Conservation (phyloP, 2,113 vertebrate species). For the Spea multiplicata region DNA sequence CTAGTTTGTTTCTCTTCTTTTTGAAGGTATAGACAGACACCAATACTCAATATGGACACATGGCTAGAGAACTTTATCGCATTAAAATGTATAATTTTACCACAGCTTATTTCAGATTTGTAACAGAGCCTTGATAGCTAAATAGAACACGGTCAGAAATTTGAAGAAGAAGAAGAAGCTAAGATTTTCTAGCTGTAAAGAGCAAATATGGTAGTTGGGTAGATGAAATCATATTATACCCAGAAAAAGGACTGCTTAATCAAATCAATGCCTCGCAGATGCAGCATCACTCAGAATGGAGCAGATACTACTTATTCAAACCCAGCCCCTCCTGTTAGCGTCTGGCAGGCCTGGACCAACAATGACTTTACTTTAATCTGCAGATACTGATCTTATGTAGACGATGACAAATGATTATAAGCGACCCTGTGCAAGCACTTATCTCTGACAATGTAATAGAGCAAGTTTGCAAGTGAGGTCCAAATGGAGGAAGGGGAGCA, state of each 20-base stretch:
- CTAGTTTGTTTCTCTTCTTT: background rate
- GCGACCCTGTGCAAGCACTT: background rate
- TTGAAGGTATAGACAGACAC: background rate
- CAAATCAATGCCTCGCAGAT: constrained; percentile 28
- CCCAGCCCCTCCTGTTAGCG: background rate
- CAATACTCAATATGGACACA: background rate
- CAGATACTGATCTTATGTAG: constrained; percentile 24
- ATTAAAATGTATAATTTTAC: background rate
- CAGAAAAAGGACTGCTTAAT: constrained; percentile 13
- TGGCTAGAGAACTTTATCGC: background rate
- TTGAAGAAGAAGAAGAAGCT: background rate
- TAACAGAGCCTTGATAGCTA: constrained; percentile 2
- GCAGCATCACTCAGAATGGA: constrained; percentile 8
- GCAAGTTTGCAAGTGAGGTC: background rate
- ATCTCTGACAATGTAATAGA: constrained; percentile 14
- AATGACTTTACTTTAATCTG: constrained; percentile 19
- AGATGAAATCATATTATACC: constrained; percentile 27
- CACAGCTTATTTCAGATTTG: background rate
- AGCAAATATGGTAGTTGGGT: background rate
- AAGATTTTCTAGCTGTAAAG: background rate
- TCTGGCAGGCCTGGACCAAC: constrained; percentile 15
- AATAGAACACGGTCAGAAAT: background rate
- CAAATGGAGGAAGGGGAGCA: background rate
- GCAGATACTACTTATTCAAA: background rate
- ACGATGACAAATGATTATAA: constrained; percentile 22